These are phyloP conservation scores for Willowsia nigromaculata DNA, from an alignment of 2,888 invertebrate genomes.

Conservation along the genomic window DNA sequence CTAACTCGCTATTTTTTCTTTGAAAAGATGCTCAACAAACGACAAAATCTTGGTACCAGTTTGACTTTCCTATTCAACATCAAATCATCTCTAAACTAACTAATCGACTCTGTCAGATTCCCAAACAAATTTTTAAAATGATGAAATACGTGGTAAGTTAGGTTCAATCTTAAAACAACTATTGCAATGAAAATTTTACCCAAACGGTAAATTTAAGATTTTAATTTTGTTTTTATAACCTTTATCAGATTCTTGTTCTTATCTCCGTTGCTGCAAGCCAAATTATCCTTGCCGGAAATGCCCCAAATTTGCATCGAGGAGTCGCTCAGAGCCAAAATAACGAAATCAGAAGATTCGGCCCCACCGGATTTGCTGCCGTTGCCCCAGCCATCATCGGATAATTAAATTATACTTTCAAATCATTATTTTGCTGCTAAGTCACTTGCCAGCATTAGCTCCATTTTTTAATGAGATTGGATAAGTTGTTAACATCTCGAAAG, in stretches of 20 bases:
- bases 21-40: no score
- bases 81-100: no score
- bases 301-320: conserved; percentile 21
- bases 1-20: no score
- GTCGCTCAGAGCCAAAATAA: background rate
- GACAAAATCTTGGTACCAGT: no score
- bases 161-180: background rate
- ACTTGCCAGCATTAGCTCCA: background rate
- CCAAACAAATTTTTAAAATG: conserved; percentile 34
- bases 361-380: background rate
- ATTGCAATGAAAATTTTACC: background rate
- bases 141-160: conserved; percentile 48
- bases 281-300: conserved; percentile 1
- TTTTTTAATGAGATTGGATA: background rate
- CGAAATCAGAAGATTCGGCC: conserved; percentile 25
- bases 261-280: conserved; percentile 43
- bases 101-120: conserved; percentile 48
- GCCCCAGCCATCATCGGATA: conserved; percentile 18
- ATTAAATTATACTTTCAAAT: conserved; percentile 27
- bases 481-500: background rate
- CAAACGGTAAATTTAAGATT: background rate
- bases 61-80: no score
- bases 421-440: background rate
- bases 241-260: conserved; percentile 25
- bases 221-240: background rate